Base-by-base conservation (phyloP, 1,140 invertebrate genomes). In the Anoplolepis gracilipes region DNA sequence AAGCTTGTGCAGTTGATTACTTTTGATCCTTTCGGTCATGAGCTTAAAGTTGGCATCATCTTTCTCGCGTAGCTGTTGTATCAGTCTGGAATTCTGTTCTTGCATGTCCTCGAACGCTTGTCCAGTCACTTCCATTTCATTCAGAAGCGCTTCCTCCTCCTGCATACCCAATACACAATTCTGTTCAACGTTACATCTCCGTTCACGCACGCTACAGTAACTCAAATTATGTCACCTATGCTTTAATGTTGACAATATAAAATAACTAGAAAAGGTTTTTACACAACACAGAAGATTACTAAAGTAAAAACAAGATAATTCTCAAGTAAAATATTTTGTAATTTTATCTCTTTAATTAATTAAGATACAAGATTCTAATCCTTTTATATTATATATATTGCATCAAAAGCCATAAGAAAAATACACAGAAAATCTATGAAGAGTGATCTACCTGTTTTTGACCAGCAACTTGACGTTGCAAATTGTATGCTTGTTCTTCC, bases 91-190 rank as follows among this genome's bases (percentile, higher is more conserved):
- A 95, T 99, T 99, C 94, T 99, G 99, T 92, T 99, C 99, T 94
- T 99, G 99, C 98, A 99, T 99, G 92, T 99, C 99, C 95, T 99
- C 99, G 93, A 99, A 99, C 0, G 99, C 99, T 95, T 99, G 99
- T 0, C 99, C 99, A 0, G 99, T 99, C 0, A 99, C 98, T 94
- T 99, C 99, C 98, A 99, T 99, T 95, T 99, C 99, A 93, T 99
- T 99, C 4, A 99, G 95, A 72, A 99, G 95, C 1, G 99, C 98
- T 93, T 99, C 99, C 94, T 99, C 99, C 94, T 99, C 99, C 97
- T 98, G 93, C 86, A 95, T n/a, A 87, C 93, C 93, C n/a, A n/a
- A 94, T 86, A 93, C 91, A 92, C 91, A 94, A 91, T 94, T 94
- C 94, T 95, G 92, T 95, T 95, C 91, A 95, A 92, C 90, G 90